Conservation (phyloP, 2,797 vertebrate species). For the Etheostoma nigrum region DNA sequence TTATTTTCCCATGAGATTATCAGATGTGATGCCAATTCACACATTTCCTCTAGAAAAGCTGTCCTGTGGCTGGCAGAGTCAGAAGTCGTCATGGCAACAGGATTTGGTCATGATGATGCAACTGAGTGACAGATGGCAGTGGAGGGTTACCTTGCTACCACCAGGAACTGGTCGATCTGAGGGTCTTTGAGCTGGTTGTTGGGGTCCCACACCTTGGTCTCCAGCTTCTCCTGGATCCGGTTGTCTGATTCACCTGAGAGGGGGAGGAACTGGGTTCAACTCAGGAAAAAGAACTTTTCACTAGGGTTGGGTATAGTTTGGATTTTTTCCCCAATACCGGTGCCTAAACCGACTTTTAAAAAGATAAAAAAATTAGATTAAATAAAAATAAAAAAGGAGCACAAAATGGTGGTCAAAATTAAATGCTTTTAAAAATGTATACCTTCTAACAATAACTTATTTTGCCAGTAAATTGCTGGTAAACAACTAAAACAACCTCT, state of each 20-base stretch:
- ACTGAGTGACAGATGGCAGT: conserved; percentile 52
- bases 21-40: conserved; percentile 16
- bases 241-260: conserved; percentile 87
- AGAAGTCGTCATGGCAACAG: conserved; percentile 56
- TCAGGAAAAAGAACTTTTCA: neutral
- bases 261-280: neutral
- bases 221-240: conserved; percentile 93
- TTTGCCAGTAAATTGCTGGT: no score
- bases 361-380: no score
- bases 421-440: no score
- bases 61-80: conserved; percentile 22
- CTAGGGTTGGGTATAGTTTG: no score
- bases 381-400: no score
- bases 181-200: conserved; percentile 94
- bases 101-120: conserved; percentile 19
- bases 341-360: no score
- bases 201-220: conserved; percentile 96
- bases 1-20: conserved; percentile 10
- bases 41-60: conserved; percentile 26
- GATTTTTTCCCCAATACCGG: no score
- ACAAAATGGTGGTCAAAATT: no score
- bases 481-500: no score
- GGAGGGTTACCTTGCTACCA: conserved; percentile 91
- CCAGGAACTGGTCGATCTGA: conserved; percentile 97
- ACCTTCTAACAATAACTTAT: no score